Percentiles rank a stretch among this genome's conserved stretches.
phyloP scores from a whole-genome alignment of 2,888 invertebrate species.

The Escarpia spicata region DNA sequence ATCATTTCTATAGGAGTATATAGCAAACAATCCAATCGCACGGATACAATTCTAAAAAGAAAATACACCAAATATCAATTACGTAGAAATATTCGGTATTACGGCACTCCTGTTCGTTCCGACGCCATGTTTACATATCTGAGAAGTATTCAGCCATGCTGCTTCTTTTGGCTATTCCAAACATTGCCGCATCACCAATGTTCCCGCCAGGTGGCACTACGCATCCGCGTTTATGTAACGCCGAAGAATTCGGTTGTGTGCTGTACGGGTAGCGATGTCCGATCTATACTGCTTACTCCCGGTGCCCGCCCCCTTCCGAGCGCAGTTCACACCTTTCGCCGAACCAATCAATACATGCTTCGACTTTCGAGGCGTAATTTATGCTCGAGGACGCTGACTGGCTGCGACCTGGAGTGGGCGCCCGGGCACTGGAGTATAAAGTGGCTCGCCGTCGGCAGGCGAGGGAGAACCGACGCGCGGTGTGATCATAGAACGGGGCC shows the following conservation, averaged over 20 bases:
- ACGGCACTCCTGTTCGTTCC: neutral
- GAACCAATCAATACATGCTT: neutral
- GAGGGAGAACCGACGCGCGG: neutral
- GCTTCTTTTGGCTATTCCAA: neutral
- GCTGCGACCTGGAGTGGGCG: constrained; percentile 9
- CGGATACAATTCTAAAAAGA: neutral
- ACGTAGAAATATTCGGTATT: neutral
- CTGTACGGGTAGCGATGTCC: neutral
- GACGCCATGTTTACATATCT: neutral
- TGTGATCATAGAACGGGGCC: neutral
- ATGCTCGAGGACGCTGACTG: neutral
- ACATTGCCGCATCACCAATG: neutral
- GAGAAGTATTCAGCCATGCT: neutral
- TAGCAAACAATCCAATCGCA: neutral
- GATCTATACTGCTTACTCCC: neutral
- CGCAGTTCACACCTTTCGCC: neutral
- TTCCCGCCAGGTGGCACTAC: neutral
- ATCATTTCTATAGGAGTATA: neutral
- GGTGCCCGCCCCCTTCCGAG: neutral
- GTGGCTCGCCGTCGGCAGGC: neutral
- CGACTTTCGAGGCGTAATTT: neutral
- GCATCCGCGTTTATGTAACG: neutral
- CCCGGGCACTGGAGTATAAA: neutral
- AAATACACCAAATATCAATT: neutral
- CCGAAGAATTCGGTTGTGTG: neutral